Percentiles rank a stretch among this genome's conserved stretches.
Evolutionary conservation across 2,888 invertebrate species (phyloP).

Genomic region (Rugalucina vietnamica): DNA sequence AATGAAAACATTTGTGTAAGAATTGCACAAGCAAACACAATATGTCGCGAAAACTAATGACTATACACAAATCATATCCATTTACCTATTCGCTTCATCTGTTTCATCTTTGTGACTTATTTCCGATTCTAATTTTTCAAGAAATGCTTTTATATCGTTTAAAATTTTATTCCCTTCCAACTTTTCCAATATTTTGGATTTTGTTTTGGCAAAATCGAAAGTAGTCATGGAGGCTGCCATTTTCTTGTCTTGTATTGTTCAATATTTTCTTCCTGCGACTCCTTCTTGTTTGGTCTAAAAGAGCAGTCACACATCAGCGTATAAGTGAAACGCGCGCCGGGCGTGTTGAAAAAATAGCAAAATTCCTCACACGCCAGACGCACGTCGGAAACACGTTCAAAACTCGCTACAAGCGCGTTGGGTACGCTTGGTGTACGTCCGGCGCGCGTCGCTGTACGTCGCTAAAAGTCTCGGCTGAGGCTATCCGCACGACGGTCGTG

Average conservation of each 20-base stretch:
- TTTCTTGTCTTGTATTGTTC: neutral
- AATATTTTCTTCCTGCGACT: neutral
- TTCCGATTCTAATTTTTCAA: conserved; percentile 27
- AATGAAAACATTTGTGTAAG: too few relatives aligned
- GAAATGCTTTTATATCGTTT: conserved; percentile 33
- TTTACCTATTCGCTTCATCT: conserved; percentile 36
- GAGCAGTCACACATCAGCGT: neutral
- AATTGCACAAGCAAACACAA: too few relatives aligned
- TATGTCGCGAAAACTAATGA: conserved; percentile 33
- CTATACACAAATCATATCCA: neutral
- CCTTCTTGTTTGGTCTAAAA: neutral
- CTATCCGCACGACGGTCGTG: too few relatives aligned
- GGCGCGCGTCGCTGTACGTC: too few relatives aligned
- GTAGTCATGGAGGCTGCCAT: conserved; percentile 16
- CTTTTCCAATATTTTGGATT: conserved; percentile 35
- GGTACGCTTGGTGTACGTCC: too few relatives aligned
- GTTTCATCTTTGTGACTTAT: conserved; percentile 15
- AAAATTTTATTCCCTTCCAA: conserved; percentile 37
- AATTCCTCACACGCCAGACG: neutral
- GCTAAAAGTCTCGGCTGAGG: too few relatives aligned
- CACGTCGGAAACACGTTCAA: neutral
- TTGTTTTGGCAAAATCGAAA: conserved; percentile 27
- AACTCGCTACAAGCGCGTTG: too few relatives aligned
- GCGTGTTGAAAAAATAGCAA: neutral
- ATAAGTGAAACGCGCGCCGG: neutral